Base-by-base conservation (phyloP, 2,797 vertebrate species). In the Acanthiza pusilla region DNA sequence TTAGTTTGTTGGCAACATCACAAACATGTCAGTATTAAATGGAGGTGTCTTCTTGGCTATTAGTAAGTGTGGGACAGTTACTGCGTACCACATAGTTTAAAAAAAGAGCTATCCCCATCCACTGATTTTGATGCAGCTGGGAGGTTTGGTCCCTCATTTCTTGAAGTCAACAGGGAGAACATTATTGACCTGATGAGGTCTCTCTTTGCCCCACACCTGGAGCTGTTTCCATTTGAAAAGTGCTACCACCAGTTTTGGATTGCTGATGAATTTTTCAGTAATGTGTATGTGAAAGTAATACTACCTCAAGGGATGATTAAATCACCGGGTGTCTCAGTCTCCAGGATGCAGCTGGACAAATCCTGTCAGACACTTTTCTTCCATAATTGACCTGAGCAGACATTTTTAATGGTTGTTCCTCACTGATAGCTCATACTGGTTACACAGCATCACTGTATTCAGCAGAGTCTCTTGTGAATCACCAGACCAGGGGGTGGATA, bases 41-140 rank as follows among this genome's bases (percentile, higher is more conserved):
- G 38, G 29, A n/a, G 3, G 17, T 57, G 7, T 43, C 53, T 36
- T 48, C 45, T 32, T 54, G 32, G 34, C 34, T 34, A 5, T 16
- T 48, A 53, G 34, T 29, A 93, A 95, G 38, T 65, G 54, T 91
- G 94, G 65, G 85, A 62, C 51, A 79, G n/a, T 54, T 58, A 50
- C 21, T 85, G 21, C 16, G 21, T 30, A 21, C 25, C 16, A 36
- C 16, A 29, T 1, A 16, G 10, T 27, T 20, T 20, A 76, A 89
- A 79, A 26, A 38, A 9, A 55, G 25, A 70, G 22, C 19, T 63
- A 32, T 72, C 1, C 3, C 42, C 17, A 47, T 43, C 10, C 32
- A 32, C 38, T 61, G 26, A 45, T 9, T 75, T 27, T 50, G 13
- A 43, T 87, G 42, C 7, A 66, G 7, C 13, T 42, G 9, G 9